These are phyloP conservation scores for Epinephelus coioides DNA, from an alignment of 2,797 vertebrate species.

Conservation along the genomic window DNA sequence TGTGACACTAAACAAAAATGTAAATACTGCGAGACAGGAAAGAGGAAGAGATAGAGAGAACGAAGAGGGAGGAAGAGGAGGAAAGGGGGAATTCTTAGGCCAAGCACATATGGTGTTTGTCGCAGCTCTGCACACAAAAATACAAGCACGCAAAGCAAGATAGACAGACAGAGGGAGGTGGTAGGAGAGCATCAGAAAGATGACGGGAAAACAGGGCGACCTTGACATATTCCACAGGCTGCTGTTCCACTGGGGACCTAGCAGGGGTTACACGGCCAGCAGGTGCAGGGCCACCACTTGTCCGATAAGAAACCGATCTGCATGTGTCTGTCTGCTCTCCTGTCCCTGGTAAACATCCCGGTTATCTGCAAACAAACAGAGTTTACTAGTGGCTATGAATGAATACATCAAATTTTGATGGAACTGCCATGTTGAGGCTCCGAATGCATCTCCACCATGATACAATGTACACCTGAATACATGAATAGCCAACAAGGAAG, in stretches of 20 bases:
- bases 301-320: slow-evolving; percentile 77
- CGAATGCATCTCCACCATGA: slow-evolving; percentile 76
- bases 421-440: slow-evolving; percentile 69
- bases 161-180: slow-evolving; percentile 16
- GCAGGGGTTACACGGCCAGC: slow-evolving; percentile 65
- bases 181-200: slow-evolving; percentile 17
- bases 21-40: slow-evolving; percentile 67
- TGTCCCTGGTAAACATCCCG: slow-evolving; percentile 73
- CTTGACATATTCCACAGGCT: slow-evolving; percentile 14
- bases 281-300: slow-evolving; percentile 56
- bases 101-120: slow-evolving; percentile 63
- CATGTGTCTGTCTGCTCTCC: slow-evolving; percentile 62
- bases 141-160: slow-evolving; percentile 43
- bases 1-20: slow-evolving; percentile 79
- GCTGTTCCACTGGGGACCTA: slow-evolving; percentile 34
- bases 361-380: slow-evolving; percentile 87
- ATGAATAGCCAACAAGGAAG: slow-evolving; percentile 86
- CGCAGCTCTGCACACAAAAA: slow-evolving; percentile 39
- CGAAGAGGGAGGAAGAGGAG: neutral
- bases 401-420: slow-evolving; percentile 87
- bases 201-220: slow-evolving; percentile 6
- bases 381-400: slow-evolving; percentile 79
- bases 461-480: slow-evolving; percentile 86
- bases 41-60: slow-evolving; percentile 14
- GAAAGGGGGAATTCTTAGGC: slow-evolving; percentile 44